phyloP scores from a whole-genome alignment of 2,888 invertebrate genomes.

The Octodonta nipae region DNA sequence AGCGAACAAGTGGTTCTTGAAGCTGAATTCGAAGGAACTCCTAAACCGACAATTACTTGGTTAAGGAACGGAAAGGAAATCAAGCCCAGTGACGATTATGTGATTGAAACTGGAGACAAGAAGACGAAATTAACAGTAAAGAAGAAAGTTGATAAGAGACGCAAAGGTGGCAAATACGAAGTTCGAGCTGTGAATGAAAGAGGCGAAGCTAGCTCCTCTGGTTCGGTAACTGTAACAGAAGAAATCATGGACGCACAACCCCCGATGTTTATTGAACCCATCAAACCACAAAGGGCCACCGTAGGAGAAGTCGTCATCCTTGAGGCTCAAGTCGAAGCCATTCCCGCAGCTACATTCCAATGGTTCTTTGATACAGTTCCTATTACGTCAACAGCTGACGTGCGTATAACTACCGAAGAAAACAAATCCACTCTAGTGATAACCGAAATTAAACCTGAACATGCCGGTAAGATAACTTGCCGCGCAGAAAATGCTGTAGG shows the following conservation, averaged over 20 bases:
- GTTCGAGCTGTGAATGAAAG: slow-evolving; percentile 64
- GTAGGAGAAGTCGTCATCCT: slow-evolving; percentile 66
- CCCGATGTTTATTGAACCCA: slow-evolving; percentile 58
- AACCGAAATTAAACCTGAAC: slow-evolving; percentile 54
- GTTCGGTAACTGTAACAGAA: slow-evolving; percentile 62
- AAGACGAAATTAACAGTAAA: slow-evolving; percentile 52
- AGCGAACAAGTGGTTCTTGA: slow-evolving; percentile 54
- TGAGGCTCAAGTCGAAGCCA: slow-evolving; percentile 63
- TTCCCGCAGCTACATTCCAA: slow-evolving; percentile 69
- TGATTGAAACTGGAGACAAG: slow-evolving; percentile 46
- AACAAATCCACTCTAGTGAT: slow-evolving; percentile 71
- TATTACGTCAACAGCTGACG: slow-evolving; percentile 53
- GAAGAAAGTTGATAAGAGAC: slow-evolving; percentile 47
- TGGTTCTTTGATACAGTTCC: slow-evolving; percentile 72
- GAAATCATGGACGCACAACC: slow-evolving; percentile 47
- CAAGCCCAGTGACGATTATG: slow-evolving; percentile 46
- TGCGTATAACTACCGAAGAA: slow-evolving; percentile 58
- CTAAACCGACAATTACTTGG: slow-evolving; percentile 70
- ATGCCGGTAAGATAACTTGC: slow-evolving; percentile 67
- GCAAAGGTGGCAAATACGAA: slow-evolving; percentile 79
- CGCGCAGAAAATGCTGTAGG: slow-evolving; percentile 83
- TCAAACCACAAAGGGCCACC: slow-evolving; percentile 55
- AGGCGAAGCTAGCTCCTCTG: slow-evolving; percentile 66
- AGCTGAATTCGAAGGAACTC: slow-evolving; percentile 58
- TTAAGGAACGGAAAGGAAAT: slow-evolving; percentile 69